Base-by-base conservation (phyloP, 1,140 invertebrate species). In the Grapholita molesta region DNA sequence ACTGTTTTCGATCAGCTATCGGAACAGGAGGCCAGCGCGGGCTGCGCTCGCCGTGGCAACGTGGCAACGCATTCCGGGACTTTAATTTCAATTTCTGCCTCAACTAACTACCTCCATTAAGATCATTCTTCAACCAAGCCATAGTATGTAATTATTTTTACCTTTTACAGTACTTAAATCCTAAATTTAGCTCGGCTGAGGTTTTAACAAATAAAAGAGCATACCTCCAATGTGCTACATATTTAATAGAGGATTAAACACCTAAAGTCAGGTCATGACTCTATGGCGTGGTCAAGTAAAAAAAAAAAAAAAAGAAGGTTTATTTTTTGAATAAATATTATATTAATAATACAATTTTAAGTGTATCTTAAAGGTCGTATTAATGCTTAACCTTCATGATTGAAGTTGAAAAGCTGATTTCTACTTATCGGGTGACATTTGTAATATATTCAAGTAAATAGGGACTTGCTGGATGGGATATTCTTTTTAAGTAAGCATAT, bases 1-100 rank as follows among this genome's bases (percentile, higher is more conserved):
- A 30, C 3, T 7, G 42, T 8, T 48, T 2, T 18, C 18, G 6
- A 21, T 5, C 42, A 21, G 15, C 8, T 38, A 4, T 7, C 9
- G 7, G 9, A 21, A 7, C 12, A 42, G 30, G 64, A 48, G 42
- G 38, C 42, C 8, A 70, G 35, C 28, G n/a, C 30, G 42, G 21
- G 18, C 64, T 57, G 67, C 48, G 21, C 25, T 30, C 38, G 65
- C 23, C 25, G 2, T 0, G 6, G 48, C 18, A 6, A 18, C 48
- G 8, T 21, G 9, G 48, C 66, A 67, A 52, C 65, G 65, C 71
- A 73, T 79, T 79, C 77, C 66, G 55, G 77, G 74, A 79, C 75
- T 70, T 69, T 69, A 74, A 76, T 75, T 70, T 42, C 70, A 32
- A 66, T 68, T 68, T 68, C 69, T 70, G 73, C 65, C 70, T 72